Percentiles rank a stretch among this genome's conserved stretches.
Conservation (phyloP, 2,888 invertebrate genomes). For the Neria commutata region DNA sequence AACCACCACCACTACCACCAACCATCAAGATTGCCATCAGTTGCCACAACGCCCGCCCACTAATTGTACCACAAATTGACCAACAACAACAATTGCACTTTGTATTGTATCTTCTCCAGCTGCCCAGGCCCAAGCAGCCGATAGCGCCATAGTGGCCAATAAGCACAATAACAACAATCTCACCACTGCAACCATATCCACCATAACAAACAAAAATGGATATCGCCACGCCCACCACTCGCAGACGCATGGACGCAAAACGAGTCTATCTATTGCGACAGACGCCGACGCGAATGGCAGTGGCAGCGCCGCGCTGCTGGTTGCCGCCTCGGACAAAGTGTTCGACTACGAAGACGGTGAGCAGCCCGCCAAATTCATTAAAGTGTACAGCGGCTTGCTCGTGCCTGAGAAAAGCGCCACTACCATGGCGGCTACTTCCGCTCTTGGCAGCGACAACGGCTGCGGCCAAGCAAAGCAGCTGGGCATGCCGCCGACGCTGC, state of each 20-base stretch:
- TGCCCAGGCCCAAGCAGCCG: conserved; percentile 11
- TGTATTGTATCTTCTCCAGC: conserved; percentile 31
- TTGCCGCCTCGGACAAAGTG: conserved; percentile 20
- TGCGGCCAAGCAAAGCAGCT: not conserved
- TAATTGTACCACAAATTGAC: conserved; percentile 7
- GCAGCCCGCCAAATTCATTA: conserved; percentile 52
- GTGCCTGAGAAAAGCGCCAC: not conserved
- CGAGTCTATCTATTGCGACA: conserved; percentile 26
- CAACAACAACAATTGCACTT: conserved; percentile 19
- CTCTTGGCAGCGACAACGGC: conserved; percentile 7
- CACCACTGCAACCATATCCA: conserved; percentile 18
- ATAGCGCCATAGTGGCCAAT: conserved; percentile 21
- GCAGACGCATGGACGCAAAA: conserved; percentile 39
- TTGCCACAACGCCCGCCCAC: conserved; percentile 22
- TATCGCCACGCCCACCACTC: conserved; percentile 14
- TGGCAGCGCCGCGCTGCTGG: conserved; percentile 7
- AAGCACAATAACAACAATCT: conserved; percentile 23
- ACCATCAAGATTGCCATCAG: conserved; percentile 18
- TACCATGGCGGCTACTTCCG: not conserved
- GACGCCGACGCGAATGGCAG: not conserved
- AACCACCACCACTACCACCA: conserved; percentile 12
- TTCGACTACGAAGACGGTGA: conserved; percentile 40
- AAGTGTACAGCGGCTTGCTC: conserved; percentile 44
- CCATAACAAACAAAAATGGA: conserved; percentile 16
- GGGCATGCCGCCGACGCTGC: too few species aligned